Evolutionary conservation across 2,888 invertebrate genomes (phyloP).

Genomic region (Phengaris alcon): DNA sequence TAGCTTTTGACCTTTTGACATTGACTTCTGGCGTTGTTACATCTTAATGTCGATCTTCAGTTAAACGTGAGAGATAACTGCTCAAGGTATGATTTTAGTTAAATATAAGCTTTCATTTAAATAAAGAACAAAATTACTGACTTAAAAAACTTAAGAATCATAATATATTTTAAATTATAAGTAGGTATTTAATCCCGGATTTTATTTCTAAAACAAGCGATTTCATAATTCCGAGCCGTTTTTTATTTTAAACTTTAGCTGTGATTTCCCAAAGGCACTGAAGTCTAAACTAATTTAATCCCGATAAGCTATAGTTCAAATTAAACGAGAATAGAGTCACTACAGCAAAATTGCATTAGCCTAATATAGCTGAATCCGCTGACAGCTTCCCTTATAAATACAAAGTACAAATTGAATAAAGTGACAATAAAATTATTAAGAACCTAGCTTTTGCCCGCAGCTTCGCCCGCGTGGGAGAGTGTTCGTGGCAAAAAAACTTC

Average conservation of each 20-base stretch:
- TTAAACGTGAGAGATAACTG: neutral
- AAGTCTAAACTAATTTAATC: constrained; percentile 3
- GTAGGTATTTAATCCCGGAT: neutral
- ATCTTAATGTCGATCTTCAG: constrained; percentile 11
- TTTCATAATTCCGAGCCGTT: neutral
- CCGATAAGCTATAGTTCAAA: neutral
- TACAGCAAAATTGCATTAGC: constrained; percentile 13
- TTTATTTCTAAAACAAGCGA: neutral
- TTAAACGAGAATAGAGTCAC: neutral
- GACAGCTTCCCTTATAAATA: constrained; percentile 1
- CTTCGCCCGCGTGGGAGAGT: too few species aligned
- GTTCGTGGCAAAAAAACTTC: too few species aligned
- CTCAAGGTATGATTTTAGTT: neutral
- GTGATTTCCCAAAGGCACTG: neutral
- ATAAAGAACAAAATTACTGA: neutral
- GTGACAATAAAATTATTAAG: too few species aligned
- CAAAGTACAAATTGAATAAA: neutral
- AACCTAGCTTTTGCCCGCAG: too few species aligned
- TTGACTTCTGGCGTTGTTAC: constrained; percentile 7
- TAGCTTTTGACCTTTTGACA: constrained; percentile 5
- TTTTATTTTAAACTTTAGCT: neutral
- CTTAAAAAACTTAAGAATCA: too few species aligned
- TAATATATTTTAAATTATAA: too few species aligned
- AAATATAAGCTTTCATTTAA: neutral
- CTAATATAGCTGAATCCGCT: neutral